These are phyloP conservation scores for Rousettus leschenaultii DNA, from an alignment of 2,113 vertebrate species.

Conservation along the genomic window DNA sequence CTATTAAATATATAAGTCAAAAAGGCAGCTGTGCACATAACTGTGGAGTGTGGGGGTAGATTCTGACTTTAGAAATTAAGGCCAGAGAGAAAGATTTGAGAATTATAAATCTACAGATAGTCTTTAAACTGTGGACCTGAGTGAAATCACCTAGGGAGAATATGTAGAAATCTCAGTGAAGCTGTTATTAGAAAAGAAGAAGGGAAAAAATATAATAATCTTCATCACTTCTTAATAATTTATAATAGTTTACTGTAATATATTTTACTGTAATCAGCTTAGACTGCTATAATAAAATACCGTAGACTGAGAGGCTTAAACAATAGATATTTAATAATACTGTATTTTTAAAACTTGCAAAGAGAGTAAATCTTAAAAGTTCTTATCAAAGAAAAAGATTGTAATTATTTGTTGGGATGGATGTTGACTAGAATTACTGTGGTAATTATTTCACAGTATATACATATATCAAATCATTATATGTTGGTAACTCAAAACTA, in stretches of 20 bases:
- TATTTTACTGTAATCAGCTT: too few relatives aligned
- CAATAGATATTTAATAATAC: not conserved
- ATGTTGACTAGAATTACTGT: not conserved
- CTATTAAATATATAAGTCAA: not conserved
- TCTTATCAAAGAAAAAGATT: not conserved
- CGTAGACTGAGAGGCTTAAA: too few relatives aligned
- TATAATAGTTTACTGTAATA: not conserved
- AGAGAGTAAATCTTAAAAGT: not conserved
- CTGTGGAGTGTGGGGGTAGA: not conserved
- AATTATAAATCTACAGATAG: not conserved
- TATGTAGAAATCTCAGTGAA: not conserved
- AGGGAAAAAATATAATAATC: not conserved
- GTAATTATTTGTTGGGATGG: not conserved
- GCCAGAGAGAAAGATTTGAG: not conserved
- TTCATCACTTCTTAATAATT: not conserved
- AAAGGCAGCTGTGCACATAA: not conserved
- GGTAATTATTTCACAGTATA: not conserved
- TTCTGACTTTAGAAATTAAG: not conserved
- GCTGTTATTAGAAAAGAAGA: not conserved
- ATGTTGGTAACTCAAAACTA: not conserved
- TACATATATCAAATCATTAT: not conserved
- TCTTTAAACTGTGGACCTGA: not conserved
- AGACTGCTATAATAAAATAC: too few relatives aligned
- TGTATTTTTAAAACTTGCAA: not conserved
- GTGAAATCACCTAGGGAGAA: not conserved